These are phyloP conservation scores for Acanthopagrus latus DNA, from an alignment of 2,797 vertebrate genomes.

Conservation along the genomic window DNA sequence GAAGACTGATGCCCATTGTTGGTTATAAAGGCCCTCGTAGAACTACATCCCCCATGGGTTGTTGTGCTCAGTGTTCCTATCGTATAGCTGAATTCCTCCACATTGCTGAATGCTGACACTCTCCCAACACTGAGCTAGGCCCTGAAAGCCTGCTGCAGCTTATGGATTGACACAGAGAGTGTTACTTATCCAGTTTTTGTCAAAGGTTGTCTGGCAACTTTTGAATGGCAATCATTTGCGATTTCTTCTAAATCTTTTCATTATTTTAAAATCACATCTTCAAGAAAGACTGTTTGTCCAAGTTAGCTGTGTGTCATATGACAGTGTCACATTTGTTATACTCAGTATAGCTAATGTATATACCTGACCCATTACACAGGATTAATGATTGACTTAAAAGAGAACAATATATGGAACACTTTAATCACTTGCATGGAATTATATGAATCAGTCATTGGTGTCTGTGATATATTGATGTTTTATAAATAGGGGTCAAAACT, in stretches of 20 bases:
- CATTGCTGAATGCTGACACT: constrained; percentile 69
- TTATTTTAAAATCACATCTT: constrained; percentile 15
- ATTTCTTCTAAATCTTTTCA: background rate
- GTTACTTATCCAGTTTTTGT: constrained; percentile 17
- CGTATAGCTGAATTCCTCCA: constrained; percentile 77
- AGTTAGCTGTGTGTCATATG: background rate
- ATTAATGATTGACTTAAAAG: background rate
- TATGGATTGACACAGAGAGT: constrained; percentile 30
- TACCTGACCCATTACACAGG: background rate
- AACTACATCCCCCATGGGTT: constrained; percentile 81
- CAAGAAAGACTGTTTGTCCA: background rate
- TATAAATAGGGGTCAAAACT: background rate
- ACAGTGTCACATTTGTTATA: constrained; percentile 4
- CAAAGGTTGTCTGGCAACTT: constrained; percentile 9
- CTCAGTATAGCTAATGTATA: constrained; percentile 2
- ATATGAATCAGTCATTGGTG: constrained; percentile 6
- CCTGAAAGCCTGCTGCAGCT: constrained; percentile 43
- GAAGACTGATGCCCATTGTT: constrained; percentile 81
- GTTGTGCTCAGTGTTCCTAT: constrained; percentile 66
- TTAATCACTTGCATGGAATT: background rate
- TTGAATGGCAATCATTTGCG: background rate
- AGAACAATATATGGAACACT: background rate
- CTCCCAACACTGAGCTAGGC: constrained; percentile 48
- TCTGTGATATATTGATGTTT: background rate
- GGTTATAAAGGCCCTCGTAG: constrained; percentile 67